A percentile compares a stretch with the other conserved stretches of the same genome.
These are phyloP conservation scores for Trilocha varians DNA, from an alignment of 2,888 invertebrate genomes.

Conservation along the genomic window DNA sequence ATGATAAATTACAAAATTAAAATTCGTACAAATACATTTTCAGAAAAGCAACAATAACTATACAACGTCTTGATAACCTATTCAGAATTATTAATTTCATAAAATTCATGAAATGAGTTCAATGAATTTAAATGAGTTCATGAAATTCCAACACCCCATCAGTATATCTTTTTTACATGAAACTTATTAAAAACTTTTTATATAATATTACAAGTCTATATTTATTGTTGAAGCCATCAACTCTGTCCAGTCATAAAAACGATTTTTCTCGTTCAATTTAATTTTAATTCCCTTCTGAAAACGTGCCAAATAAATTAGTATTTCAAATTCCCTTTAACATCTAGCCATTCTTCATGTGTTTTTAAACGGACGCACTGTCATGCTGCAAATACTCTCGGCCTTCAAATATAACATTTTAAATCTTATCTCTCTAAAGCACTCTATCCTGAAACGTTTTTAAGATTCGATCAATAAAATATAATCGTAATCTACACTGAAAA, in stretches of 20 bases:
- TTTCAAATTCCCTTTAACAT: neutral
- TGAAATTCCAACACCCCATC: no score
- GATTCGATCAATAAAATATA: neutral
- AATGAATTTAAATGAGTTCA: no score
- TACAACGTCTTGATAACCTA: no score
- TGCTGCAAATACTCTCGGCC: neutral
- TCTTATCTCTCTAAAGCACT: neutral
- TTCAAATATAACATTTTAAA: neutral
- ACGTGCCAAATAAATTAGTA: neutral
- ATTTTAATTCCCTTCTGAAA: neutral
- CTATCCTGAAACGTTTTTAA: neutral
- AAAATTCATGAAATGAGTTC: no score
- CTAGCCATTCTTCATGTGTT: neutral
- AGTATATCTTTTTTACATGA: no score
- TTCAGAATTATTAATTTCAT: no score
- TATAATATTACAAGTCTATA: no score
- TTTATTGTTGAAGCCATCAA: neutral
- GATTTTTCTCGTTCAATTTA: neutral
- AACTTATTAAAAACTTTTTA: no score
- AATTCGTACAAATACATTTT: no score
- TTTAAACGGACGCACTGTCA: neutral
- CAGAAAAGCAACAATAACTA: no score
- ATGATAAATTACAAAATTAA: no score
- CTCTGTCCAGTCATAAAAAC: neutral
- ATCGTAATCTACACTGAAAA: neutral